Percentiles rank a stretch among this genome's conserved stretches.
Evolutionary conservation across 2,888 invertebrate genomes (phyloP).

Genomic region (Caenorhabditis panamensis): DNA sequence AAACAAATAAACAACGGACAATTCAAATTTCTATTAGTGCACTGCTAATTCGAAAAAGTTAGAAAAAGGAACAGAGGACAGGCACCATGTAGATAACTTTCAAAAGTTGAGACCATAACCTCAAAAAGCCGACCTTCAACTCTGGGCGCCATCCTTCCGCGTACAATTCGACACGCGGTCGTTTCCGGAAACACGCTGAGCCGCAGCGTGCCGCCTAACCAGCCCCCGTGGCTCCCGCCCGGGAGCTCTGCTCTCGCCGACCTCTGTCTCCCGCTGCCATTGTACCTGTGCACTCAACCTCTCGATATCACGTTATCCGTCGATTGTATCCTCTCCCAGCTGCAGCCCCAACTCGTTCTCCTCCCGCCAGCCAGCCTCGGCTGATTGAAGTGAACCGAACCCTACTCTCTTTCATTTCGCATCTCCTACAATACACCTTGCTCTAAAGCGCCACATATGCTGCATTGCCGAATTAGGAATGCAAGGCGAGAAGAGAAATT

Average conservation of each 20-base stretch:
- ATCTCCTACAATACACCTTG: constrained; percentile 8
- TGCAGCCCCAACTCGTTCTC: constrained; percentile 50
- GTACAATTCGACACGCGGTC: neutral
- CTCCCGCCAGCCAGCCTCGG: constrained; percentile 13
- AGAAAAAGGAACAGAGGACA: too few relatives aligned
- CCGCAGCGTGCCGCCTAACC: constrained; percentile 17
- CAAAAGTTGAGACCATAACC: too few relatives aligned
- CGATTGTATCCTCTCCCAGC: constrained; percentile 38
- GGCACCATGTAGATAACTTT: too few relatives aligned
- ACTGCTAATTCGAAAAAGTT: too few relatives aligned
- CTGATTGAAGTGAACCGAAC: constrained; percentile 49
- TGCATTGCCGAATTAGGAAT: constrained; percentile 32
- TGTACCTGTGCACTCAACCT: constrained; percentile 49
- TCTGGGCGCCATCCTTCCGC: neutral
- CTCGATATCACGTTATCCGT: constrained; percentile 57
- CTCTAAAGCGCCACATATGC: neutral
- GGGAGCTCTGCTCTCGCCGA: constrained; percentile 45
- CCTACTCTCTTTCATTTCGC: neutral
- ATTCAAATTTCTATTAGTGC: too few relatives aligned
- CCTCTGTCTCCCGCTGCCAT: constrained; percentile 51
- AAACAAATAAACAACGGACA: too few relatives aligned
- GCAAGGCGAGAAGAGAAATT: constrained; percentile 35
- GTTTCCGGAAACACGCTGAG: constrained; percentile 48
- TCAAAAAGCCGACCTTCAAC: too few relatives aligned
- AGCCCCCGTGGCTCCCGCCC: constrained; percentile 19